Evolutionary conservation across 2,113 vertebrate genomes (phyloP).

Genomic region (Xyrauchen texanus): DNA sequence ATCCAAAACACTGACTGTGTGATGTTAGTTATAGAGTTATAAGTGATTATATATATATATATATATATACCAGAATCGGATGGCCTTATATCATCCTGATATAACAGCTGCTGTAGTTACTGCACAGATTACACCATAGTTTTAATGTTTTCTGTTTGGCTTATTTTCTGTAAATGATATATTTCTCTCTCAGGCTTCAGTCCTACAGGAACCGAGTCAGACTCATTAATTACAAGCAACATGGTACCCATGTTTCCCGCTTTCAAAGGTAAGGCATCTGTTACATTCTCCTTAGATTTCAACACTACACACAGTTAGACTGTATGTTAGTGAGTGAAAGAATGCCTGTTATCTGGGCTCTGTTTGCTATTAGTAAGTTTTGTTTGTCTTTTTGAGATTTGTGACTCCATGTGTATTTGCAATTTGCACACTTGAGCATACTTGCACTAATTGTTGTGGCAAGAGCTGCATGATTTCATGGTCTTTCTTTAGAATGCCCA

Average conservation of each 20-base stretch:
- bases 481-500: neutral
- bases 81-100: no score
- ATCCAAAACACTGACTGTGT: no score
- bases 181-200: conserved; percentile 62
- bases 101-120: no score
- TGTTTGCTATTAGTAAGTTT: no score
- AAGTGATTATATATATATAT: no score
- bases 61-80: no score
- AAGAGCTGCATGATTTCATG: neutral
- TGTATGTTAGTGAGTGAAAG: no score
- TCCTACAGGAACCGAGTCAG: conserved; percentile 40
- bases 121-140: no score
- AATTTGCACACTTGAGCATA: neutral
- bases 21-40: no score
- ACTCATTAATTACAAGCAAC: conserved; percentile 75
- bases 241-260: conserved; percentile 74
- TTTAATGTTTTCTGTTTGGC: no score
- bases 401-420: neutral
- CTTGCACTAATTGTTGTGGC: neutral
- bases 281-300: neutral
- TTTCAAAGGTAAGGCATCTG: conserved; percentile 40
- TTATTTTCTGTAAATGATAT: no score
- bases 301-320: no score
- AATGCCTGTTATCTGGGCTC: neutral
- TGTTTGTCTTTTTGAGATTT: neutral